Evolutionary conservation across 2,797 vertebrate genomes (phyloP).

Genomic region (Schizopygopsis malacanthus): DNA sequence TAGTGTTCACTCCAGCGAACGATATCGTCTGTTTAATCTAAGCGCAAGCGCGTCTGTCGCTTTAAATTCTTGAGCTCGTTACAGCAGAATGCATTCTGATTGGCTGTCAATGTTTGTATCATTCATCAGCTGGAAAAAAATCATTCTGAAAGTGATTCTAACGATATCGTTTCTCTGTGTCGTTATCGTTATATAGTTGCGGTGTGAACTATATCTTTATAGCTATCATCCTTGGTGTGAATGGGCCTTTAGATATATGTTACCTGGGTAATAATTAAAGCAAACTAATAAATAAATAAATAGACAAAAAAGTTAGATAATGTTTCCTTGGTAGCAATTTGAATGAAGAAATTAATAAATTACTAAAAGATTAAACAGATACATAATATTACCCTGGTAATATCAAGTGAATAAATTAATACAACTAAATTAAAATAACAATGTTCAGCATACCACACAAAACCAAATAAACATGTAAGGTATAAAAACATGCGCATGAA

Average conservation of each 20-base stretch:
- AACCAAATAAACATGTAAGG: not conserved
- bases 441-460: not conserved
- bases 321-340: not conserved
- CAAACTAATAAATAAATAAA: not conserved
- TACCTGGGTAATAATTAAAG: not conserved
- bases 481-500: not conserved
- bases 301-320: not conserved
- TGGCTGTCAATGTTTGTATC: not conserved
- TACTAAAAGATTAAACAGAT: not conserved
- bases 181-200: not conserved
- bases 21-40: too few relatives aligned
- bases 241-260: not conserved
- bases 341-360: not conserved
- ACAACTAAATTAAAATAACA: not conserved
- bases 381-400: not conserved
- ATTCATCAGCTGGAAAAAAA: too few relatives aligned
- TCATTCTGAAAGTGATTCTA: too few relatives aligned
- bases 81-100: not conserved
- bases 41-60: too few relatives aligned
- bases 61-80: not conserved
- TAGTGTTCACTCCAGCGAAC: not conserved
- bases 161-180: not conserved
- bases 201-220: not conserved
- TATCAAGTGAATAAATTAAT: not conserved
- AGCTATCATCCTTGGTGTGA: too few relatives aligned